phyloP scores from a whole-genome alignment of 2,888 invertebrate species.

The Diarsia mendica region DNA sequence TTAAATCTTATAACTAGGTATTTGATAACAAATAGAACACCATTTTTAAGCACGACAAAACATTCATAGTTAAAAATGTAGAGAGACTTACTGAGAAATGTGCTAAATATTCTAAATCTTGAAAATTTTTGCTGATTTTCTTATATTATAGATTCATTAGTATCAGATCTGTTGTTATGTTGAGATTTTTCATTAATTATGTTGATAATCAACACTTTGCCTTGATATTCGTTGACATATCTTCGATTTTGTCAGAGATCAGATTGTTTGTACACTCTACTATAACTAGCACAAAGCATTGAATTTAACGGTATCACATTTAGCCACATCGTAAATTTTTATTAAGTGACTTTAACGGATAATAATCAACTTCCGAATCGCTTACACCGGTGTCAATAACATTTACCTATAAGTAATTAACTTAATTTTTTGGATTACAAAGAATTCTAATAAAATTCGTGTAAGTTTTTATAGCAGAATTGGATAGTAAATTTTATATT shows the following conservation, averaged over 20 bases:
- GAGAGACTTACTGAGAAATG: conserved; percentile 91
- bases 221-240: conserved; percentile 85
- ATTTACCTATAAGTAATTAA: conserved; percentile 84
- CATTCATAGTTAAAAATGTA: conserved; percentile 91
- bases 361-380: conserved; percentile 80
- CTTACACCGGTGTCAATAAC: conserved; percentile 82
- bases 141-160: conserved; percentile 82
- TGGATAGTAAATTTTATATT: conserved; percentile 81
- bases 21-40: conserved; percentile 91
- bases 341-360: conserved; percentile 77
- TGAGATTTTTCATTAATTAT: conserved; percentile 82
- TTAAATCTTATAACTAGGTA: conserved; percentile 90
- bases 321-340: conserved; percentile 80
- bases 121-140: conserved; percentile 82
- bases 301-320: conserved; percentile 87
- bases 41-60: conserved; percentile 91
- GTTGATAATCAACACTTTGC: conserved; percentile 74
- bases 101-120: conserved; percentile 90
- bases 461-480: conserved; percentile 88
- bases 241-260: conserved; percentile 88
- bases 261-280: conserved; percentile 80
- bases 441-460: conserved; percentile 89
- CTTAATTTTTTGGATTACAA: conserved; percentile 86
- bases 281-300: conserved; percentile 86
- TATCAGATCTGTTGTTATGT: conserved; percentile 85